phyloP scores from a whole-genome alignment of 2,888 invertebrate genomes.

The Deilephila porcellus region DNA sequence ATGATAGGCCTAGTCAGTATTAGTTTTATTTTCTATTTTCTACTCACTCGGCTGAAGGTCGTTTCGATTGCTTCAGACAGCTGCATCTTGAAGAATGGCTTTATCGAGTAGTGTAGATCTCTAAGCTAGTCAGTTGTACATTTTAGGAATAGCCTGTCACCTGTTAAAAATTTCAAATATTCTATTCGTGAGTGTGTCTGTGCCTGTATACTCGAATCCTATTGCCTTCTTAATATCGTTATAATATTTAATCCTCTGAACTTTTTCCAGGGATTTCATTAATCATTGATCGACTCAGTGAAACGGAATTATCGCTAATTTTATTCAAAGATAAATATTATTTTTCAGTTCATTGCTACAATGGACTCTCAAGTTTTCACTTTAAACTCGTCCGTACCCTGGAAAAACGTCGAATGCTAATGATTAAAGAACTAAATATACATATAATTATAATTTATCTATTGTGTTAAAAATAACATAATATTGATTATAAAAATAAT shows the following conservation, averaged over 20 bases:
- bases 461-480: no score
- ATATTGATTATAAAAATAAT: no score
- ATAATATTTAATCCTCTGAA: background rate
- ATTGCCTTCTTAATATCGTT: background rate
- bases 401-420: background rate
- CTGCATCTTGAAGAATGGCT: background rate
- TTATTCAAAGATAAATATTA: no score
- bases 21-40: background rate
- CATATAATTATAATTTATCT: background rate
- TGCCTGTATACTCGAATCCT: background rate
- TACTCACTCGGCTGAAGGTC: background rate
- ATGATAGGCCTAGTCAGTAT: background rate
- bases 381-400: no score
- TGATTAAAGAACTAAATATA: background rate
- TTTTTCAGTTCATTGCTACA: no score
- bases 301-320: no score
- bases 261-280: background rate
- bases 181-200: conserved; percentile 41
- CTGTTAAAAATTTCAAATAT: conserved; percentile 43
- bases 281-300: background rate
- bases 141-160: conserved; percentile 36
- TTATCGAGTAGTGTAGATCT: conserved; percentile 9
- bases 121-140: conserved; percentile 4
- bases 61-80: background rate
- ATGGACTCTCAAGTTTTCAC: no score